Evolutionary conservation across 2,888 invertebrate genomes (phyloP).

Genomic region (Carabus problematicus): DNA sequence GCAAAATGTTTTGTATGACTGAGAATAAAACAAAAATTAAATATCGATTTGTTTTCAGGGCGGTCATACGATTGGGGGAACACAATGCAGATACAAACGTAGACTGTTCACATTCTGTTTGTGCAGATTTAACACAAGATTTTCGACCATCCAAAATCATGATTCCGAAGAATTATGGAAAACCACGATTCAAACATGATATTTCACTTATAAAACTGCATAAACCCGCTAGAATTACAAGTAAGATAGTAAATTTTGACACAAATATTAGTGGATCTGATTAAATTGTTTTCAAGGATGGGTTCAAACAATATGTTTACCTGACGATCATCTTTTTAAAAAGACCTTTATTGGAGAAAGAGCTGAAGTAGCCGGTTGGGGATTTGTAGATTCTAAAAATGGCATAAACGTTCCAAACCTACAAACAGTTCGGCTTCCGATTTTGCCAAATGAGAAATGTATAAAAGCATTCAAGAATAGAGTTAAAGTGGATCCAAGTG

Average conservation of each 20-base stretch:
- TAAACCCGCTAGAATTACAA: constrained; percentile 51
- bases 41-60: constrained; percentile 48
- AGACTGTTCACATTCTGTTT: constrained; percentile 52
- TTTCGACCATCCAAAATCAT: constrained; percentile 51
- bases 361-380: constrained; percentile 65
- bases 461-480: constrained; percentile 48
- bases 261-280: constrained; percentile 16
- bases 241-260: constrained; percentile 48
- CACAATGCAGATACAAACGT: constrained; percentile 46
- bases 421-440: constrained; percentile 53
- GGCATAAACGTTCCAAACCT: constrained; percentile 44
- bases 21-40: no score
- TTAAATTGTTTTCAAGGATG: constrained; percentile 57
- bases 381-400: constrained; percentile 47
- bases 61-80: constrained; percentile 52
- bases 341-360: constrained; percentile 56
- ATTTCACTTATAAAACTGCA: constrained; percentile 56
- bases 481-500: constrained; percentile 53
- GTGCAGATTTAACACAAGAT: constrained; percentile 58
- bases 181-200: constrained; percentile 53
- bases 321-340: constrained; percentile 57
- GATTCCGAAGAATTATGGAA: constrained; percentile 51
- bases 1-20: no score
- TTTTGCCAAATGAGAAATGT: constrained; percentile 55
- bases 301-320: constrained; percentile 67